Conservation (phyloP, 2,113 vertebrate species). For the Epinephelus moara region DNA sequence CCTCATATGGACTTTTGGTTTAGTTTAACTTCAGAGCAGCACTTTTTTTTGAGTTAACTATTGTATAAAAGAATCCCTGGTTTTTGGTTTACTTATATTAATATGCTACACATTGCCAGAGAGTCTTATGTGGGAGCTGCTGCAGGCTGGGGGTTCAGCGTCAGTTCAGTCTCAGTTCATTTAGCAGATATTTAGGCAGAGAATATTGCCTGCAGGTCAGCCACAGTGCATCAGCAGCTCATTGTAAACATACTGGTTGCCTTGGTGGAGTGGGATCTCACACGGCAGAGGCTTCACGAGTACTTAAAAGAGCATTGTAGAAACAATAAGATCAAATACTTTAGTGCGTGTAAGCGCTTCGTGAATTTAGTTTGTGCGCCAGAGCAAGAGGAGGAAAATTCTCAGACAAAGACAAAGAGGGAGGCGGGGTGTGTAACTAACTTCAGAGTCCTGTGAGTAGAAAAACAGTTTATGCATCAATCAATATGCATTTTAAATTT, state of each 20-base stretch:
- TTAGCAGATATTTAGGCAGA: slow-evolving; percentile 57
- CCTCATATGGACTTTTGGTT: not conserved
- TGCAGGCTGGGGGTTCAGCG: slow-evolving; percentile 44
- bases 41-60: not conserved
- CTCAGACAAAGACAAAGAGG: not conserved
- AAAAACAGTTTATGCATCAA: not conserved
- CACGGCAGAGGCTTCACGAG: slow-evolving; percentile 1
- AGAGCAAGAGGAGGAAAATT: not conserved
- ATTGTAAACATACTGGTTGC: slow-evolving; percentile 36
- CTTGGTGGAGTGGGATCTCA: not conserved
- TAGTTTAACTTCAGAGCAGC: slow-evolving; percentile 26
- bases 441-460: not conserved
- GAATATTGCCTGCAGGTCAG: slow-evolving; percentile 59
- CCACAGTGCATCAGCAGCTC: slow-evolving; percentile 42
- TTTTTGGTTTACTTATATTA: slow-evolving; percentile 32
- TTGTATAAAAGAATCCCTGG: not conserved
- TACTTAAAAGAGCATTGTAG: slow-evolving; percentile 3
- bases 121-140: slow-evolving; percentile 34
- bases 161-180: slow-evolving; percentile 56
- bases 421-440: not conserved
- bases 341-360: not conserved
- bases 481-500: not conserved
- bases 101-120: slow-evolving; percentile 20
- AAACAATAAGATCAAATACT: slow-evolving; percentile 23
- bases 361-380: not conserved